Percentiles rank a stretch among this genome's conserved stretches.
Conservation (phyloP, 2,888 invertebrate genomes). For the Patella caerulea region DNA sequence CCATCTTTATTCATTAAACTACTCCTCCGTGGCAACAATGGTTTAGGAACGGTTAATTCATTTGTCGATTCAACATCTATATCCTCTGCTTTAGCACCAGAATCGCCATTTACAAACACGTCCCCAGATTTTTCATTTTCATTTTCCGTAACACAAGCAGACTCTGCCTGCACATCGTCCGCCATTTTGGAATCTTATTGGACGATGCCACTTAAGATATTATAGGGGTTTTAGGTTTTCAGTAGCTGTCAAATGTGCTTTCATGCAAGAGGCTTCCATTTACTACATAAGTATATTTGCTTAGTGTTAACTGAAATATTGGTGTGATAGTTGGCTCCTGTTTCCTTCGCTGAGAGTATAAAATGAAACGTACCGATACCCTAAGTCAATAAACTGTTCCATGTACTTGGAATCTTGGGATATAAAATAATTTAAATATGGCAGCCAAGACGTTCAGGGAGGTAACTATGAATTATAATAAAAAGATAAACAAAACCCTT, state of each 20-base stretch:
- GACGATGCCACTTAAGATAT: conserved; percentile 28
- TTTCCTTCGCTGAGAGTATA: too few relatives aligned
- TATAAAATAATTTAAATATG: conserved; percentile 23
- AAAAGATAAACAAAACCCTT: not conserved
- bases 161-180: conserved; percentile 54
- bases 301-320: too few relatives aligned
- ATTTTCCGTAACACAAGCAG: conserved; percentile 42
- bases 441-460: conserved; percentile 18
- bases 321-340: too few relatives aligned
- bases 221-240: conserved; percentile 3
- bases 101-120: conserved; percentile 62
- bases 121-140: conserved; percentile 47
- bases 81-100: conserved; percentile 43
- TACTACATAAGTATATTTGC: too few relatives aligned
- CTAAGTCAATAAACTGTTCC: not conserved
- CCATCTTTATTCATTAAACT: conserved; percentile 70
- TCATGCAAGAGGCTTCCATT: too few relatives aligned
- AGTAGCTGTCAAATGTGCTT: too few relatives aligned
- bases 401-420: conserved; percentile 19
- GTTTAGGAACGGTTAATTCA: conserved; percentile 49
- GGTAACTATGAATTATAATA: conserved; percentile 19
- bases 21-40: conserved; percentile 64
- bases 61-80: conserved; percentile 22
- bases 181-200: conserved; percentile 52
- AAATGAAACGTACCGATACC: too few relatives aligned